Conservation (phyloP, 2,113 vertebrate species). For the Paracanthobrama guichenoti region DNA sequence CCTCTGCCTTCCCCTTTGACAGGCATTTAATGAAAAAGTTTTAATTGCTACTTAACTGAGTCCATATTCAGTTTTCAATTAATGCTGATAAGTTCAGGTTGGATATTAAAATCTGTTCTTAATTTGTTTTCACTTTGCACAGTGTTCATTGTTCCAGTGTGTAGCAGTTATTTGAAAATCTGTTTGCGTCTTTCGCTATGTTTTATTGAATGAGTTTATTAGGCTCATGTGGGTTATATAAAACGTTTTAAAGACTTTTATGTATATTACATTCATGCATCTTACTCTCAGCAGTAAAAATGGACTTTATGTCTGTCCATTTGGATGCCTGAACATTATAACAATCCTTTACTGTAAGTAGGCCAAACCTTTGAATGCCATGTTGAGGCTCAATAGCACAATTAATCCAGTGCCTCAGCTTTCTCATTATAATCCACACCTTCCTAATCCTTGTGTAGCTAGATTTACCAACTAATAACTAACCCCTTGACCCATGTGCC, state of each 20-base stretch:
- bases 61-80: background rate
- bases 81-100: background rate
- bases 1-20: background rate
- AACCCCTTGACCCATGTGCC: conserved; percentile 7
- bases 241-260: background rate
- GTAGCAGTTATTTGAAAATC: background rate
- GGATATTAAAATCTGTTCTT: background rate
- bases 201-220: conserved; percentile 1
- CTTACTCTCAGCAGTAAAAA: background rate
- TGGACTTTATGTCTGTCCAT: background rate
- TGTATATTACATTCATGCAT: background rate
- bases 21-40: background rate
- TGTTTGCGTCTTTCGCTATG: background rate
- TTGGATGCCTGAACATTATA: background rate
- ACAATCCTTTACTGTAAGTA: background rate
- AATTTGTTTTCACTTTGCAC: background rate
- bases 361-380: conserved; percentile 13
- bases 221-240: background rate
- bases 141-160: background rate
- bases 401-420: conserved; percentile 25
- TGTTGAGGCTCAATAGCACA: background rate
- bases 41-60: background rate
- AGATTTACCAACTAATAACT: conserved; percentile 15
- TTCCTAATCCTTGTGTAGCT: conserved; percentile 17
- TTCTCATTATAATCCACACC: conserved; percentile 34